Base-by-base conservation (phyloP, 2,888 invertebrate genomes). In the Drosophila paramelanica region DNA sequence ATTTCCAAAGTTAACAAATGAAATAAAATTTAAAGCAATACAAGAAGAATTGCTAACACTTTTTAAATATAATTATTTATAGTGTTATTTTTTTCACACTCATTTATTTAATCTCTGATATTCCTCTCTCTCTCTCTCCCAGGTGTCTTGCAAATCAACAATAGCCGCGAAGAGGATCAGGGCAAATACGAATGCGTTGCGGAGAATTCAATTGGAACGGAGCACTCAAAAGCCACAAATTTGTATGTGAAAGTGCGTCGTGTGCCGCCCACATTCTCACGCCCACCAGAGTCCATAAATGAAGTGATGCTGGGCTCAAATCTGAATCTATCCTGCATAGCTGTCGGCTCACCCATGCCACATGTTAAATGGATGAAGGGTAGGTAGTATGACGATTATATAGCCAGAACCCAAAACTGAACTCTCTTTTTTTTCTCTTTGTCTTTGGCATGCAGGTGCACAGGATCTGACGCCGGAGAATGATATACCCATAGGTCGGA, bases 291-390 rank as follows among this genome's bases (percentile, higher is more conserved):
- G 43, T 93, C 95, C 11, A 93, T 96, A 53, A 96, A 95, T 78
- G 98, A 98, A 91, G 98, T 99, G 56, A 97, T 97, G 95, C 94
- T 98, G 52, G 98, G 98, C 13, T 96, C 96, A 0, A 96, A 96
- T 90, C 94, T 99, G 81, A 99, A 98, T 92, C 93, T 99, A 77
- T 98, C 98, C 62, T 99, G 99, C 92, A 98, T 98, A 59, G 99
- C 99, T 10, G 97, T 98, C 33, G 99, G 99, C 20, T 98, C 99
- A 0, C 99, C 99, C 6, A 98, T 99, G 98, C 99, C 99, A 1
- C 96, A 95, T 85, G 98, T 99, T 58, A 98, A 97, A 93, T 97
- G 97, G 97, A 95, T 96, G 80, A 96, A 96, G 93, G 97, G 95
- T 94, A 86, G 73, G 50, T 36, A 13, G 50, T 36, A 13, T 25